Evolutionary conservation across 2,797 vertebrate genomes (phyloP).

Genomic region (Glyptemys insculpta): DNA sequence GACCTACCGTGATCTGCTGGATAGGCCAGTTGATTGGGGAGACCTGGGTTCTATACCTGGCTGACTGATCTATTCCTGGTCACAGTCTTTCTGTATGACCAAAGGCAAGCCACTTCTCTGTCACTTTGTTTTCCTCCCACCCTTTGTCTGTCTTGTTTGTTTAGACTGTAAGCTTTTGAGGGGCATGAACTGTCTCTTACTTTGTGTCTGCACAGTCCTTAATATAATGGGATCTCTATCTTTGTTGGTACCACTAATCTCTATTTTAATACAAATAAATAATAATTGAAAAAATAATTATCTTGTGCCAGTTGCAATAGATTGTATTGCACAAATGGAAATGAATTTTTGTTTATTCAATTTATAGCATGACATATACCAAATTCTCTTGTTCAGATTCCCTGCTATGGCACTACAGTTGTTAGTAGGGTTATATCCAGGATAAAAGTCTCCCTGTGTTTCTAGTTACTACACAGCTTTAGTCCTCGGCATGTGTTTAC

Average conservation of each 20-base stretch:
- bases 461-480: not conserved
- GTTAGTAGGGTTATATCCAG: not conserved
- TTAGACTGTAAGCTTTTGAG: not conserved
- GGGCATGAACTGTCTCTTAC: not conserved
- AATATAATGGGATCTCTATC: not conserved
- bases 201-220: not conserved
- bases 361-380: not conserved
- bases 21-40: not conserved
- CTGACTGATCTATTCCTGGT: not conserved
- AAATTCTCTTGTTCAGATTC: not conserved
- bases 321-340: not conserved
- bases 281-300: not conserved
- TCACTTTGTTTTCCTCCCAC: not conserved
- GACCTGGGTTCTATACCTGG: not conserved
- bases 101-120: not conserved
- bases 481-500: not conserved
- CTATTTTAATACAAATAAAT: not conserved
- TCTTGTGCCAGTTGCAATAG: not conserved
- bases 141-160: not conserved
- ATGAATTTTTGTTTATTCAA: not conserved
- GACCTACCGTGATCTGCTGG: not conserved
- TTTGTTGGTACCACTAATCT: slow-evolving; percentile 34
- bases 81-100: not conserved
- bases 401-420: not conserved
- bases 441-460: not conserved